These are phyloP conservation scores for Ceratosolen solmsi DNA, from an alignment of 1,140 invertebrate species.

Conservation along the genomic window DNA sequence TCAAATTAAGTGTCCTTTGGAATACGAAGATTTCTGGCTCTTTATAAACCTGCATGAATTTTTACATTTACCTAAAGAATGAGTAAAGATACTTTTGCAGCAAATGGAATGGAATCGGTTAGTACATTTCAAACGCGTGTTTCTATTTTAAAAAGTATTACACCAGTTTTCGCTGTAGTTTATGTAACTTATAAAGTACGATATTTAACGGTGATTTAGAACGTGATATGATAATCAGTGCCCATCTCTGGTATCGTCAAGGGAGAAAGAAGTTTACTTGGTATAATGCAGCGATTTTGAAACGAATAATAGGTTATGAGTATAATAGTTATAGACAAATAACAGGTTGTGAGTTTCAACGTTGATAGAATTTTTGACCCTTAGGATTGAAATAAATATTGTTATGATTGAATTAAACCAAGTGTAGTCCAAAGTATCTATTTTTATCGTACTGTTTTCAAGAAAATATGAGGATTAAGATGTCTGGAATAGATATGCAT, in stretches of 20 bases:
- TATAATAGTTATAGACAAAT: background rate
- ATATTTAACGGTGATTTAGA: no score
- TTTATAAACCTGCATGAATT: background rate
- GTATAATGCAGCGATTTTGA: slow-evolving; percentile 18
- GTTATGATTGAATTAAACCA: slow-evolving; percentile 26
- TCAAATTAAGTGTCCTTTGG: background rate
- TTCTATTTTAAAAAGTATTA: no score
- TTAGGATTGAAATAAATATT: background rate
- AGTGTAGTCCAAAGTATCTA: background rate
- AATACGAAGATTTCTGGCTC: background rate
- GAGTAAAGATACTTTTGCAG: no score
- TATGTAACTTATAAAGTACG: no score
- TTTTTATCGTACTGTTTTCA: slow-evolving; percentile 36
- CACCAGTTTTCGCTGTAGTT: no score
- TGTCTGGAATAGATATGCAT: background rate
- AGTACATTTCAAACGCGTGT: no score
- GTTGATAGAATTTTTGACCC: background rate
- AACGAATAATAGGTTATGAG: no score
- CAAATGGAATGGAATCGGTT: no score
- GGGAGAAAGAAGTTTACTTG: slow-evolving; percentile 30
- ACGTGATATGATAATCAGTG: background rate
- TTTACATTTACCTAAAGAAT: no score
- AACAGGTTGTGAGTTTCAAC: background rate
- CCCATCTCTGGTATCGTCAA: background rate
- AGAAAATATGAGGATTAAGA: background rate